Evolutionary conservation across 1,140 invertebrate genomes (phyloP), one percentile per base, ranked within the genome.

Genomic region (Kradibia gibbosae): DNA sequence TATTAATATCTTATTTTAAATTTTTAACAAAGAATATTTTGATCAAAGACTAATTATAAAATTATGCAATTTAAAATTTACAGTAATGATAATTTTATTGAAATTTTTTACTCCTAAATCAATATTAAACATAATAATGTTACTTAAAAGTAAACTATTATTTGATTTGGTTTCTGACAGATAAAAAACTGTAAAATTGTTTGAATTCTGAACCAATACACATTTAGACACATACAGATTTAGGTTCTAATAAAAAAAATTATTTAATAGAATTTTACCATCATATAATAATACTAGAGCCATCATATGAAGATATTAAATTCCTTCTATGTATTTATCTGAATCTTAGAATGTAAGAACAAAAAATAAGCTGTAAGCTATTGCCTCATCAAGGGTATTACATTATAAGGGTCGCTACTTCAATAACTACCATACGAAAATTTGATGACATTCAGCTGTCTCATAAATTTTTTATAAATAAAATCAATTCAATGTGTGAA

Each of bases 391-490:
- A 28, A 60, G 25, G 3, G 13, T 60, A 60, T 60, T 5, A 7
- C 3, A 25, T 7, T 60, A 28, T 25, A 60, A 60, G 55, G n/a
- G 25, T 28, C n/a, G 28, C 25, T 7, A 60, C 55, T 28, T 25
- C n/a, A 60, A 25, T 60, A 60, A 28, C 5, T 13, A 28, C 25
- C n/a, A 60, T 13, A 17, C 28, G 25, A 60, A 25, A 60, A 60
- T 60, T 60, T 60, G 5, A 60, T 60, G 55, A 25, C 25, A 60
- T 2, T 60, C 5, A 28, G n/a, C 28, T 17, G 22, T 28, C 55
- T 60, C n/a, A 60, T 60, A 60, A 60, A 60, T 25, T 60, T 60
- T 60, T 28, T 60, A 60, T 25, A 53, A 53, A 53, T 53, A 53
- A 11, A 5, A 17, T 17, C 50, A 53, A 53, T 3, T 53, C 20